Percentiles rank a stretch among this genome's conserved stretches.
Evolutionary conservation across 2,888 invertebrate species (phyloP).

Genomic region (Neoitamus cyanurus): DNA sequence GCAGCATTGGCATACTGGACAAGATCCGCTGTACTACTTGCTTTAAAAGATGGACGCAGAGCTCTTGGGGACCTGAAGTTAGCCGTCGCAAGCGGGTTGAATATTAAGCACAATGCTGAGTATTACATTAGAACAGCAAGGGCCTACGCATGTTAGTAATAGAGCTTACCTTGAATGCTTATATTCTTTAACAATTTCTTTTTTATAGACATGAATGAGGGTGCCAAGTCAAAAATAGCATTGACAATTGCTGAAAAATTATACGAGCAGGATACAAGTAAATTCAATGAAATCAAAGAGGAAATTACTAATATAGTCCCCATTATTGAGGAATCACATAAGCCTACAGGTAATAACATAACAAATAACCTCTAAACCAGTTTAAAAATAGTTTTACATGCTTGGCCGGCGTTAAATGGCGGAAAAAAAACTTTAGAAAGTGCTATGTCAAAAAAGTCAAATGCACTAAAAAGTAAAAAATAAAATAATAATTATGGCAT

Average conservation of each 20-base stretch:
- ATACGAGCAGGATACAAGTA: conserved; percentile 66
- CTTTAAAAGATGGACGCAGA: conserved; percentile 69
- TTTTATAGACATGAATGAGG: conserved; percentile 69
- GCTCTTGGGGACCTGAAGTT: conserved; percentile 77
- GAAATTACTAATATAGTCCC: conserved; percentile 65
- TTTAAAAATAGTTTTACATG: background rate
- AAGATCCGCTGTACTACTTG: conserved; percentile 74
- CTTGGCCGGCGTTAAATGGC: too few species aligned
- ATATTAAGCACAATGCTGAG: conserved; percentile 72
- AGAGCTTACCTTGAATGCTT: background rate
- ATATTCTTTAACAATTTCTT: conserved; percentile 59
- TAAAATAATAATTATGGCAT: too few species aligned
- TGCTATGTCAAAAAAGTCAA: too few species aligned
- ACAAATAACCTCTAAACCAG: background rate
- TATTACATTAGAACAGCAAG: conserved; percentile 78
- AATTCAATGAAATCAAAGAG: conserved; percentile 64
- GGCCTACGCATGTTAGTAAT: conserved; percentile 69
- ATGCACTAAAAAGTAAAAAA: too few species aligned
- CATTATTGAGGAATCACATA: conserved; percentile 40
- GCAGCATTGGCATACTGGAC: conserved; percentile 75
- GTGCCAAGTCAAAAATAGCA: conserved; percentile 74
- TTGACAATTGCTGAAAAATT: conserved; percentile 73
- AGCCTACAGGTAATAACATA: background rate
- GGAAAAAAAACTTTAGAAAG: too few species aligned
- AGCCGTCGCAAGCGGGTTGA: conserved; percentile 73